phyloP scores from a whole-genome alignment of 2,797 vertebrate species.

The Chelon auratus region DNA sequence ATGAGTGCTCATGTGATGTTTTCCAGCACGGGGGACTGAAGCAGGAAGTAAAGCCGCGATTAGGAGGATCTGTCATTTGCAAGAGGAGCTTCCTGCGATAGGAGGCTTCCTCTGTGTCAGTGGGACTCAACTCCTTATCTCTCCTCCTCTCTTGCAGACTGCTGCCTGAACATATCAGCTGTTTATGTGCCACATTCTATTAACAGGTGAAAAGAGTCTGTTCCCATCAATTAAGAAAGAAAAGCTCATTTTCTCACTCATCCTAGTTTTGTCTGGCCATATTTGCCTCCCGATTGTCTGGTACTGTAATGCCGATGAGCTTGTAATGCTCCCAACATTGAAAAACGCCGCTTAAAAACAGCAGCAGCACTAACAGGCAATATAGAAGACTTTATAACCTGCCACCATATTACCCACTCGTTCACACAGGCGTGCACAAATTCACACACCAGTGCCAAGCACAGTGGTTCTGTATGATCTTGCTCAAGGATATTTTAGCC shows the following conservation, averaged over 20 bases:
- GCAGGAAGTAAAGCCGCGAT: slow-evolving; percentile 72
- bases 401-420: too few species aligned
- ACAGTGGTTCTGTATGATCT: too few species aligned
- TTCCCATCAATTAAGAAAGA: not conserved
- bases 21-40: slow-evolving; percentile 45
- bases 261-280: not conserved
- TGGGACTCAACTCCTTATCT: slow-evolving; percentile 68
- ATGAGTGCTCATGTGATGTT: slow-evolving; percentile 31
- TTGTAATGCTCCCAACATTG: not conserved
- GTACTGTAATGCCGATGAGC: not conserved
- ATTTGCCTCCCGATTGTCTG: not conserved
- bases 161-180: slow-evolving; percentile 6
- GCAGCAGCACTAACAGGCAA: too few species aligned
- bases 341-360: not conserved
- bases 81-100: slow-evolving; percentile 78
- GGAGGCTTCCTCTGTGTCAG: slow-evolving; percentile 73
- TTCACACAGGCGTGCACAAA: too few species aligned
- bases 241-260: not conserved
- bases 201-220: not conserved
- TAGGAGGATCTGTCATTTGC: slow-evolving; percentile 73
- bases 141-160: slow-evolving; percentile 1
- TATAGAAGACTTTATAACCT: too few species aligned
- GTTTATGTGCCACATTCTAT: not conserved
- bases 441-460: too few species aligned
- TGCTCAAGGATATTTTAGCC: too few species aligned